These are phyloP conservation scores for Heteronetta atricapilla DNA, from an alignment of 2,113 vertebrate species.

Conservation along the genomic window DNA sequence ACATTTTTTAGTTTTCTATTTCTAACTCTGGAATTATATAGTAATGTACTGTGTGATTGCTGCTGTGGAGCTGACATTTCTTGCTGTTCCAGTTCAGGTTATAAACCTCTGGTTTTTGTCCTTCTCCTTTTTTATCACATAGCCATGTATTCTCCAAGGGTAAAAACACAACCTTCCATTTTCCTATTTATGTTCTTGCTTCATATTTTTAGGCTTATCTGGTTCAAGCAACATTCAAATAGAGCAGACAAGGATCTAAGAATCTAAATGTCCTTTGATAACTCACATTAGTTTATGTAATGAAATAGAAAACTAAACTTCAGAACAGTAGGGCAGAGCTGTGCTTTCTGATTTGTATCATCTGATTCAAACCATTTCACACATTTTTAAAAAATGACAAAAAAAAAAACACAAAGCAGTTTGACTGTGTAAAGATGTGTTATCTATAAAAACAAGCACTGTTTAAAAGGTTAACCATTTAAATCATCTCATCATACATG, in stretches of 20 bases:
- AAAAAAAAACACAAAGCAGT: neutral
- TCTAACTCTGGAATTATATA: constrained; percentile 1
- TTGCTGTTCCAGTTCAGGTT: neutral
- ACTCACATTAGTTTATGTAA: constrained; percentile 39
- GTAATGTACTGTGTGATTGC: neutral
- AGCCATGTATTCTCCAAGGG: neutral
- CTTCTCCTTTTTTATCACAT: neutral
- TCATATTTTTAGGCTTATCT: neutral
- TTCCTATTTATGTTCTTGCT: neutral
- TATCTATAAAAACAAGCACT: constrained; percentile 11
- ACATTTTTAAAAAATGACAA: neutral
- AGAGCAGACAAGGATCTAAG: constrained; percentile 8
- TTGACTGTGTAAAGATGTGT: neutral
- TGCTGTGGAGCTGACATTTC: neutral
- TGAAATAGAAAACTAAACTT: constrained; percentile 38
- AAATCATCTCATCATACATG: neutral
- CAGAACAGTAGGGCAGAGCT: neutral
- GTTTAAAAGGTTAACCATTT: constrained; percentile 47
- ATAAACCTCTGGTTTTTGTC: neutral
- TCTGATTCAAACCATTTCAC: constrained; percentile 33
- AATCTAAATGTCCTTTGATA: neutral
- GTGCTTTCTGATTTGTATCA: constrained; percentile 30
- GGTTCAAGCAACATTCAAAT: neutral
- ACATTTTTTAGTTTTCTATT: constrained; percentile 14
- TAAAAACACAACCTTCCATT: neutral